Conservation (phyloP, 2,797 vertebrate genomes). For the Capromys pilorides region DNA sequence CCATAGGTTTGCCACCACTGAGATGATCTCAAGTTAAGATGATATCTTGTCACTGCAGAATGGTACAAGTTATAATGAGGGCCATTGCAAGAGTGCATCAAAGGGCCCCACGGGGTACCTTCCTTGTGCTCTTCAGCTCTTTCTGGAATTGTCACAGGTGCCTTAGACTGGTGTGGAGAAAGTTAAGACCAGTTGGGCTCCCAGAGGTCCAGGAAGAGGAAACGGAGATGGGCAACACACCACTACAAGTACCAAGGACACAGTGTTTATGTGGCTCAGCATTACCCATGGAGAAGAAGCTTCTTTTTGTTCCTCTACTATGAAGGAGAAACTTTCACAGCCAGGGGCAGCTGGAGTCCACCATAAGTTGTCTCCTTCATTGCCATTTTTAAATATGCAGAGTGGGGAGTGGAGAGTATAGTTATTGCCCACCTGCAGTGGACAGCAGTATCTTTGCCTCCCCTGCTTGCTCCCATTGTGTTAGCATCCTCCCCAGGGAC, state of each 20-base stretch:
- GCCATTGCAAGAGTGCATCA: background rate
- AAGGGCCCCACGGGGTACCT: background rate
- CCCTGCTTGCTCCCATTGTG: background rate
- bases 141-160: background rate
- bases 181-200: background rate
- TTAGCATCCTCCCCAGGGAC: background rate
- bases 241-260: constrained; percentile 42
- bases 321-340: constrained; percentile 78
- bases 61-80: background rate
- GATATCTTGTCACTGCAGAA: background rate
- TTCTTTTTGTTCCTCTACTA: constrained; percentile 80
- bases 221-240: constrained; percentile 59
- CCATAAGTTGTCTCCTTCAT: constrained; percentile 80
- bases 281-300: constrained; percentile 64
- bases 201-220: constrained; percentile 13
- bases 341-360: constrained; percentile 73
- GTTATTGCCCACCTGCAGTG: constrained; percentile 65
- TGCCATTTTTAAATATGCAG: constrained; percentile 79
- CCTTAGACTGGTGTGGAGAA: background rate
- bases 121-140: background rate
- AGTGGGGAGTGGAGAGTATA: constrained; percentile 57
- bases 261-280: constrained; percentile 77
- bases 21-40: background rate
- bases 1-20: background rate
- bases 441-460: background rate